Percentiles rank a stretch among this genome's conserved stretches.
Evolutionary conservation across 2,113 vertebrate species (phyloP).

Genomic region (Pterocles orientalis): DNA sequence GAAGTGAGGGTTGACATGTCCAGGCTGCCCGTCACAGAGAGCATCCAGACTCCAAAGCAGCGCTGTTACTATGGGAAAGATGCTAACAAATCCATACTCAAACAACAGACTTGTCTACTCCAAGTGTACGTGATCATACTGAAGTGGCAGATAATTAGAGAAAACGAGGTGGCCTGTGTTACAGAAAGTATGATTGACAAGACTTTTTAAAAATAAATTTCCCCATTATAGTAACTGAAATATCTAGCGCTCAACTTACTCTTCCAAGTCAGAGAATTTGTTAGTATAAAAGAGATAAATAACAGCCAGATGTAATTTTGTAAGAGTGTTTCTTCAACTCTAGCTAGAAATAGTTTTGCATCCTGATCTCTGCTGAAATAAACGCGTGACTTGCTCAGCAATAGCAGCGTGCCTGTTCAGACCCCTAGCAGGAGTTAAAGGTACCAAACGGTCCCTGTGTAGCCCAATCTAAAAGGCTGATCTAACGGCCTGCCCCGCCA

Average conservation of each 20-base stretch:
- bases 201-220: neutral
- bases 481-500: neutral
- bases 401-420: neutral
- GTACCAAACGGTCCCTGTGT: neutral
- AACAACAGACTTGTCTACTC: rapidly evolving
- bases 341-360: neutral
- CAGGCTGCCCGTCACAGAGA: rapidly evolving
- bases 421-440: neutral
- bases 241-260: neutral
- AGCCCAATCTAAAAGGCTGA: neutral
- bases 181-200: neutral
- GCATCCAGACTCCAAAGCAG: neutral
- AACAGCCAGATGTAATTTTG: rapidly evolving
- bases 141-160: rapidly evolving
- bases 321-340: neutral
- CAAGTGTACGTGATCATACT: rapidly evolving
- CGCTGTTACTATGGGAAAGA: neutral
- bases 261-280: neutral
- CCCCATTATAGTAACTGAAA: rapidly evolving
- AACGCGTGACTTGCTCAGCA: neutral
- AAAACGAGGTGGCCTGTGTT: rapidly evolving
- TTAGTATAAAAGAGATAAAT: neutral
- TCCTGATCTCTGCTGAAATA: neutral
- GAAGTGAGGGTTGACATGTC: rapidly evolving
- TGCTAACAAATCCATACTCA: rapidly evolving